Conservation (phyloP, 2,797 vertebrate species). For the Gadopsis bispinosus region DNA sequence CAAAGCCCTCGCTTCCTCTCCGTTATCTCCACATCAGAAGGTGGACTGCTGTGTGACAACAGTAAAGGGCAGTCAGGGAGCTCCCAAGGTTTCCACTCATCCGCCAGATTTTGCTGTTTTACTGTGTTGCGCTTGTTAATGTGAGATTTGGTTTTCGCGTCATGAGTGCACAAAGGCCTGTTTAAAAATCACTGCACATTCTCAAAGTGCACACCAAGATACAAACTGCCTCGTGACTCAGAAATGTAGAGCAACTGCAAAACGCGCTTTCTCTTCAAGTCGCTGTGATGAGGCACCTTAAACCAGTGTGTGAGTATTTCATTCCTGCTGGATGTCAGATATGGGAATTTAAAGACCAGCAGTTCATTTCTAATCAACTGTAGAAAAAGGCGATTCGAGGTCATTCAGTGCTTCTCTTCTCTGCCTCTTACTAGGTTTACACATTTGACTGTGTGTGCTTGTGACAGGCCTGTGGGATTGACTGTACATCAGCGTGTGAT, state of each 20-base stretch:
- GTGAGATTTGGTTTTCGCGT: conserved; percentile 7
- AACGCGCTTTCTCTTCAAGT: background rate
- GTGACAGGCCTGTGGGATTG: conserved; percentile 54
- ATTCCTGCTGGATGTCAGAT: conserved; percentile 12
- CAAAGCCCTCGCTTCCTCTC: conserved; percentile 76
- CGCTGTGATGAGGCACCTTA: background rate
- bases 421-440: conserved; percentile 18
- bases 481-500: conserved; percentile 76
- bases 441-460: conserved; percentile 25
- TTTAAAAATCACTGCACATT: conserved; percentile 19
- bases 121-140: background rate
- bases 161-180: background rate
- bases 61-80: conserved; percentile 54
- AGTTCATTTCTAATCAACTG: conserved; percentile 17
- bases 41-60: conserved; percentile 64
- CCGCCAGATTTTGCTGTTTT: conserved; percentile 19
- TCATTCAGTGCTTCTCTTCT: conserved; percentile 3
- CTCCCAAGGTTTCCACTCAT: conserved; percentile 44
- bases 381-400: conserved; percentile 20
- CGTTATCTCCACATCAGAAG: conserved; percentile 77
- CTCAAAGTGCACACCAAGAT: conserved; percentile 8
- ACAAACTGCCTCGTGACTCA: conserved; percentile 21
- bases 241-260: conserved; percentile 24
- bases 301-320: conserved; percentile 21
- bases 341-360: conserved; percentile 3